phyloP scores from a whole-genome alignment of 2,113 vertebrate species.

The Halichoeres trimaculatus region DNA sequence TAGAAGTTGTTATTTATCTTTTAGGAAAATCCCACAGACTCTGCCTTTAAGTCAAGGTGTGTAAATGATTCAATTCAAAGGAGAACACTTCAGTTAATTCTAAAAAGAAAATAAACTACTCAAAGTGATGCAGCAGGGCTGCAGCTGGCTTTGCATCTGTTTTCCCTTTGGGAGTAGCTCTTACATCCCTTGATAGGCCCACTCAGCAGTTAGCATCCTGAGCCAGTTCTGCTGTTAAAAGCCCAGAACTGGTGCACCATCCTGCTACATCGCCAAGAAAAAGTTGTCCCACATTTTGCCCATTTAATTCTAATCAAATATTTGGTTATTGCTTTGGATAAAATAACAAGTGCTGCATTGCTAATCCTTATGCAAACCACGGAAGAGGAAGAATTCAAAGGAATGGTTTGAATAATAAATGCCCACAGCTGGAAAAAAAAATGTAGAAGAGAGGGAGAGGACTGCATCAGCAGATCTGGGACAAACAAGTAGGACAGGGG shows the following conservation, averaged over 20 bases:
- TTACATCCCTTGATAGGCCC: conserved; percentile 35
- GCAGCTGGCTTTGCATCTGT: conserved; percentile 26
- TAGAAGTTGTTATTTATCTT: too few species aligned
- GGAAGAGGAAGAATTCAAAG: conserved; percentile 67
- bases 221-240: conserved; percentile 31
- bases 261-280: conserved; percentile 34
- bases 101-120: background rate
- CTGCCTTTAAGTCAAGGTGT: background rate
- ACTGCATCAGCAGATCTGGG: conserved; percentile 78
- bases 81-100: background rate
- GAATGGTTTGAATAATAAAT: conserved; percentile 78
- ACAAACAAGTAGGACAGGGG: conserved; percentile 77
- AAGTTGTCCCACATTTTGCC: conserved; percentile 44
- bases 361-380: conserved; percentile 74
- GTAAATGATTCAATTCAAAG: background rate
- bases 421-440: conserved; percentile 60
- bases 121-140: conserved; percentile 5
- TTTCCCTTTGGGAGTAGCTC: conserved; percentile 41
- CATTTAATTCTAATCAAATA: conserved; percentile 59
- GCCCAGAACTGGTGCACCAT: conserved; percentile 1
- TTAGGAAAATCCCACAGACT: too few species aligned
- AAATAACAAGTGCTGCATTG: conserved; percentile 58
- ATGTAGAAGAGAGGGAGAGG: conserved; percentile 43
- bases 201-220: conserved; percentile 43
- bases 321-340: conserved; percentile 58